A percentile compares a stretch with the other conserved stretches of the same genome.
phyloP scores from a whole-genome alignment of 2,113 vertebrate genomes.

The Vidua macroura region DNA sequence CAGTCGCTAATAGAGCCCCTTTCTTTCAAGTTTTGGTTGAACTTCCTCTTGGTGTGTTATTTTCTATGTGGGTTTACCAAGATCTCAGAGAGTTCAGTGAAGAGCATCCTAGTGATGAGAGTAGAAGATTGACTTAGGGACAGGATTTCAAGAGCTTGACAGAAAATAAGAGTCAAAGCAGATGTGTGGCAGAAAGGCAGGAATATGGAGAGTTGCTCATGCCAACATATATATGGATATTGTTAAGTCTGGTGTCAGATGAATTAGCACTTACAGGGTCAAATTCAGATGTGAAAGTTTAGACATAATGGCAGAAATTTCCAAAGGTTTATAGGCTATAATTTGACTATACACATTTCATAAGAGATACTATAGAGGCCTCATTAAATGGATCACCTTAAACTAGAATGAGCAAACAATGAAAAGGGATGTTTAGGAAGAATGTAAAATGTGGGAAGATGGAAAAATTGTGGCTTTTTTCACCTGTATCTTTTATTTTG shows the following conservation, averaged over 20 bases:
- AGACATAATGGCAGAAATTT: neutral
- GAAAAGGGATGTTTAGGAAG: neutral
- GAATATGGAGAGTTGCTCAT: neutral
- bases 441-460: neutral
- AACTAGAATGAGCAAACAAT: neutral
- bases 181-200: neutral
- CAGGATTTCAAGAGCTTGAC: neutral
- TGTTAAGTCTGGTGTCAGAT: neutral
- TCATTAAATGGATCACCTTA: neutral
- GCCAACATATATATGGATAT: neutral
- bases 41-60: neutral
- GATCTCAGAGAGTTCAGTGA: neutral
- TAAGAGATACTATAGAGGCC: neutral
- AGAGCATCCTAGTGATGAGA: neutral
- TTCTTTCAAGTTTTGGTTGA: neutral
- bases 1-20: fast-evolving
- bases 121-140: neutral
- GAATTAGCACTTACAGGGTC: neutral
- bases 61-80: neutral
- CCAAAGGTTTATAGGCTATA: neutral
- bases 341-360: neutral
- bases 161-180: neutral
- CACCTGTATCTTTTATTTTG: neutral
- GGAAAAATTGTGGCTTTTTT: neutral
- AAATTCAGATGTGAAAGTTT: neutral